phyloP scores from a whole-genome alignment of 2,113 vertebrate species.

The Elanus axillaris region DNA sequence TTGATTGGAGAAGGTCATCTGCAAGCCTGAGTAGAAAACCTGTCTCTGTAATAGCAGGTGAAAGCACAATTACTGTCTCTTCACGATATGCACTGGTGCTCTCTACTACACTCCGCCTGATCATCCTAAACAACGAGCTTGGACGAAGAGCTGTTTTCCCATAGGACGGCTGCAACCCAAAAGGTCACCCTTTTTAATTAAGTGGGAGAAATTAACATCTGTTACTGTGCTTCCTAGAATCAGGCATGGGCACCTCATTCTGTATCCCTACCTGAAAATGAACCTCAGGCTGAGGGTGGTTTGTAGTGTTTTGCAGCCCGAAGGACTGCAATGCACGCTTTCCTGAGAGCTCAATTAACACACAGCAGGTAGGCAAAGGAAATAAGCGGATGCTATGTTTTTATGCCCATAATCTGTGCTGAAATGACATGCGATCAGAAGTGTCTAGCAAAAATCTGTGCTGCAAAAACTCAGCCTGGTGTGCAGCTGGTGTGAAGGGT shows the following conservation, averaged over 20 bases:
- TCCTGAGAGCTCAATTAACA: background rate
- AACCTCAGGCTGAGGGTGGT: background rate
- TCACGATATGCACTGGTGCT: background rate
- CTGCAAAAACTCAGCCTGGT: background rate
- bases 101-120: background rate
- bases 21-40: background rate
- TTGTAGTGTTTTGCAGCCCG: background rate
- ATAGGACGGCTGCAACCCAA: background rate
- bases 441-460: background rate
- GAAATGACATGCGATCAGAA: rapidly evolving
- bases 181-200: background rate
- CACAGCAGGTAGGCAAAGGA: background rate
- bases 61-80: background rate
- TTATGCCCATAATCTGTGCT: background rate
- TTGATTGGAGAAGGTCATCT: slow-evolving; percentile 31
- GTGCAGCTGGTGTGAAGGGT: rapidly evolving
- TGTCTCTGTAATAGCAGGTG: background rate
- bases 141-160: background rate
- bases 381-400: rapidly evolving
- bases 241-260: background rate
- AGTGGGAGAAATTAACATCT: background rate
- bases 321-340: rapidly evolving
- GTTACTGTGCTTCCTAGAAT: background rate
- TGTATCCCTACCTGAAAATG: background rate
- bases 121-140: background rate